A percentile compares a stretch with the other conserved stretches of the same genome.
These are phyloP conservation scores for Coendou prehensilis DNA, from an alignment of 2,797 vertebrate genomes.

Conservation along the genomic window DNA sequence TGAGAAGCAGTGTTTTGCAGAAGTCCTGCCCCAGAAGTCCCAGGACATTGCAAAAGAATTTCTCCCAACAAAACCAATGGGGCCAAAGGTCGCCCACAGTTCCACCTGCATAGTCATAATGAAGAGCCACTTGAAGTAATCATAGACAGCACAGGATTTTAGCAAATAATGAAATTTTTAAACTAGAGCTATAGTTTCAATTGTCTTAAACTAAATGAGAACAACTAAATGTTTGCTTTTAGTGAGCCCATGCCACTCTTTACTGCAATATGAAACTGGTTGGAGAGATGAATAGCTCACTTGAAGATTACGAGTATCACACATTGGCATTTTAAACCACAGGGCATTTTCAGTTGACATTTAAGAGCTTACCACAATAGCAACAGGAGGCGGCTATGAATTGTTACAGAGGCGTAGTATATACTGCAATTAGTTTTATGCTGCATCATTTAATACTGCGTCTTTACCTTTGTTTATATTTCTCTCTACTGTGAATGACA, in stretches of 20 bases:
- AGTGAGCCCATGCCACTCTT: background rate
- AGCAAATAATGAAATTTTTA: background rate
- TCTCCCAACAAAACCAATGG: background rate
- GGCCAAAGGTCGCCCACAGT: too few relatives aligned
- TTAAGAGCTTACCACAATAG: background rate
- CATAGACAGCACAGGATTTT: background rate
- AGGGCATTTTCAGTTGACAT: background rate
- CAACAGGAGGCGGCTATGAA: background rate
- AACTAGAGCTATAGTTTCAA: background rate
- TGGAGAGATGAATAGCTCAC: background rate
- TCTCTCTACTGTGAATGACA: background rate
- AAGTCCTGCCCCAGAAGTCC: background rate
- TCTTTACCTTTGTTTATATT: background rate
- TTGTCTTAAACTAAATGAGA: background rate
- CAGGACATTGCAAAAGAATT: background rate
- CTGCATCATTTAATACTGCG: background rate
- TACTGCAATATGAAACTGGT: background rate
- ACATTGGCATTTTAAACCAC: background rate
- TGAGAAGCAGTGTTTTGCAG: background rate
- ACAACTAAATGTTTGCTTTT: background rate
- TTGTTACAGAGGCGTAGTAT: background rate
- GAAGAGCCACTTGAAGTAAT: background rate
- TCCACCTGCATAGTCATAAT: background rate
- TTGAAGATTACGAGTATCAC: background rate
- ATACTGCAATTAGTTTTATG: background rate